Base-by-base conservation (phyloP, 92 coral and sea anemone species). In the Epizoanthus stellaris region DNA sequence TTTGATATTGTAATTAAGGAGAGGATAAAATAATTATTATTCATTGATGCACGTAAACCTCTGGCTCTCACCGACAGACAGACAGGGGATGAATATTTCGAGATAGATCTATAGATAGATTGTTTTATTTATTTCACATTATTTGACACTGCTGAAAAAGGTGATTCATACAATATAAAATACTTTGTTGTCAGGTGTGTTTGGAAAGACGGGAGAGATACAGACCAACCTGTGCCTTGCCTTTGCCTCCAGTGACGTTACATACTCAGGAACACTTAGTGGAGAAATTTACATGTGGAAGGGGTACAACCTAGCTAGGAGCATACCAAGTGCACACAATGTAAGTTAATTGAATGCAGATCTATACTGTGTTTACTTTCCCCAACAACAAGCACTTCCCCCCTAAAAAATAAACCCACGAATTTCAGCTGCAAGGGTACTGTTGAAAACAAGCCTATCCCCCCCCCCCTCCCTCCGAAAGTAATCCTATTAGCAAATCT, bases 191-290 rank as follows among this genome's bases (percentile, higher is more conserved):
- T 42, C 72, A 97, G 99, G 99, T 39, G 93, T 97, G 20, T 96
- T 97, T 94, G 99, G 99, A 7, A 97, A 97, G 85, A 97, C 94
- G 36, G 99, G 99, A n/a, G 99, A 97, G 80, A 93, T 97, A 23
- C 99, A 97, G 72, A 97, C 99, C 17, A 97, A 95, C 75, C 88
- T 97, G 85, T 97, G 99, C 70, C 86, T 97, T 67, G 98, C 99
- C 43, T 97, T 97, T 91, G 99, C 93, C 60, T 64, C 95, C 14
- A 89, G 90, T 90, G 99, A 95, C 64, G 80, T 95, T 14, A 97
- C 97, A 10, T 97, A 94, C 76, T 93, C 99, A 68, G 99, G 99
- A 30, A 97, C 99, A 21, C 92, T 97, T 9, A 95, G 96, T 87
- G 99, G 99, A 52, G 99, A 97, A 85, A 90, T 97, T 79, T 97